Base-by-base conservation (phyloP, 2,888 invertebrate species). In the Hartigia nigra region DNA sequence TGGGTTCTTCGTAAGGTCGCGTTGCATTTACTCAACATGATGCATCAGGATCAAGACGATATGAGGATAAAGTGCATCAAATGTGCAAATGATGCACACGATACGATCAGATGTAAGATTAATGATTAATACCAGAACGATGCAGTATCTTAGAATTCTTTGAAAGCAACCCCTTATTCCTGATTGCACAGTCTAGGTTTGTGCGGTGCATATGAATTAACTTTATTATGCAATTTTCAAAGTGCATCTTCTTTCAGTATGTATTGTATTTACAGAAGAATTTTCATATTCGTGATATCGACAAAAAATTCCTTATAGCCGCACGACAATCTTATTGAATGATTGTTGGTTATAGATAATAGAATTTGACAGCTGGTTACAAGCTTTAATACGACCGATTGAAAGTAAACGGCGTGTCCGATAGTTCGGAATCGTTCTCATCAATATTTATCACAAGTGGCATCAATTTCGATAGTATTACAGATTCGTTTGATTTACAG, bases 401-500 rank as follows among this genome's bases (percentile, higher is more conserved):
- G n/a, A n/a, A n/a, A n/a, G n/a, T n/a, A n/a, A n/a, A n/a, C n/a
- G n/a, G n/a, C 14, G 55, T 5, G 5, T 55, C 55, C 55, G 5
- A 23, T 2, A 55, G 72, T 72, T 72, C 0, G 31, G 12, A 31
- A 23, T 3, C 11, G 4, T 34, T 69, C 9, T 72, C 72, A 72
- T 72, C 72, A 72, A 72, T 72, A 72, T 72, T 72, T 72, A 72
- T 72, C 72, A 23, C 72, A 12, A 31, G 72, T 72, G 9, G 23
- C 23, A 55, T 55, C 23, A 55, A 23, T 55, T 23, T 55, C 55
- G 55, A 23, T 23, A 23, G 23, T 55, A 55, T 23, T 55, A 23
- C 2, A 23, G 23, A 23, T 55, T 55, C 55, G 5, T 55, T 55
- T 55, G 55, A 55, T 55, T 55, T 55, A 55, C 5, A 55, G 9